phyloP scores from a whole-genome alignment of 2,797 vertebrate species.

The Halcyon chelicuti region DNA sequence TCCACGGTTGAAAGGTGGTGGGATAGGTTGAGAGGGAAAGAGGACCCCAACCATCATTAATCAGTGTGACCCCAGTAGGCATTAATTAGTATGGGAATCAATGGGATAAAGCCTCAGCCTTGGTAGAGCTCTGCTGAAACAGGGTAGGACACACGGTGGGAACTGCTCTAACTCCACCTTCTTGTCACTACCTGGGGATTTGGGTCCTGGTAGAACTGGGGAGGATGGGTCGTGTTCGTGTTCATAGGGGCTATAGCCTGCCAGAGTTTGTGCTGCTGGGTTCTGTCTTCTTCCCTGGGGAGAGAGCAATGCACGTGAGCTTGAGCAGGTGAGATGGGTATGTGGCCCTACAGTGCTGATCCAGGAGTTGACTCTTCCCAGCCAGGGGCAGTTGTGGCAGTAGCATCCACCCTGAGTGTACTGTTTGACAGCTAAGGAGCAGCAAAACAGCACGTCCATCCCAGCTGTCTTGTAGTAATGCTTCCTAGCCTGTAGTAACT shows the following conservation, averaged over 20 bases:
- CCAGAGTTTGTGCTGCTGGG: not conserved
- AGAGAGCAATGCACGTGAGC: not conserved
- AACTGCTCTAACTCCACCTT: not conserved
- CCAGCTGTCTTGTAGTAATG: not conserved
- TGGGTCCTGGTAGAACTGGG: not conserved
- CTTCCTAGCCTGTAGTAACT: not conserved
- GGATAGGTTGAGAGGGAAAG: not conserved
- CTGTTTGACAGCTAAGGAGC: not conserved
- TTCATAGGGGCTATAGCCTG: not conserved
- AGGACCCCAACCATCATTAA: not conserved
- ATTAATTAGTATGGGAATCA: not conserved
- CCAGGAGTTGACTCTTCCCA: not conserved
- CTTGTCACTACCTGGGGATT: not conserved
- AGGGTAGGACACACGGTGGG: not conserved
- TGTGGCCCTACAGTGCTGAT: not conserved
- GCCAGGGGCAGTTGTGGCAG: not conserved
- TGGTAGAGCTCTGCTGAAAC: not conserved
- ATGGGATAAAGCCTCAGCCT: not conserved
- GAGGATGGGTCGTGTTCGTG: not conserved
- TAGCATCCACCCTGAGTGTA: not conserved
- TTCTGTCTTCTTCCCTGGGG: not conserved
- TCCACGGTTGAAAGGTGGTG: not conserved
- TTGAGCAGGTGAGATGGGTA: not conserved
- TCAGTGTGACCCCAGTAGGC: not conserved
- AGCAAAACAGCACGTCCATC: not conserved